A percentile compares a stretch with the other conserved stretches of the same genome.
These are phyloP conservation scores for Agelaius tricolor DNA, from an alignment of 2,113 vertebrate genomes.

Conservation along the genomic window DNA sequence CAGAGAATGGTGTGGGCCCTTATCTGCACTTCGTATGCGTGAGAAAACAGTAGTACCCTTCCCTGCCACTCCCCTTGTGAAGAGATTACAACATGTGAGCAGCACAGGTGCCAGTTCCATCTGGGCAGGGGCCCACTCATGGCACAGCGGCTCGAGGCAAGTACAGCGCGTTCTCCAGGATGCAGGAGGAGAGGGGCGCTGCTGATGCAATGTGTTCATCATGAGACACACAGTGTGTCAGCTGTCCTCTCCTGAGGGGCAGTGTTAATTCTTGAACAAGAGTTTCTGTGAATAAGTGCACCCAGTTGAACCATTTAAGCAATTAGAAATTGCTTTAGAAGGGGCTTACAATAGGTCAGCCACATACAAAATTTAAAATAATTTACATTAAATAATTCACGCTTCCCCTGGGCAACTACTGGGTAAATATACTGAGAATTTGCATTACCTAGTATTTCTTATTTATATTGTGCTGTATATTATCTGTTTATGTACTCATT, in stretches of 20 bases:
- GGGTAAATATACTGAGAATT: background rate
- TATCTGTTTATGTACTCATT: background rate
- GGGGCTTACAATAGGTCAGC: background rate
- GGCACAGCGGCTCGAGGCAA: background rate
- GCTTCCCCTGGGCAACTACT: background rate
- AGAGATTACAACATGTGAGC: background rate
- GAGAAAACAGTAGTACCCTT: background rate
- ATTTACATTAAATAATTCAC: background rate
- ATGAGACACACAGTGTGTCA: background rate
- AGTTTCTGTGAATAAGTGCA: background rate
- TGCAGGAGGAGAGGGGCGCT: background rate
- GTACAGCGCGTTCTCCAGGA: background rate
- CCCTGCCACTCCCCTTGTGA: background rate
- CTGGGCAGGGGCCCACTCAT: background rate
- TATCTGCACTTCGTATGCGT: background rate
- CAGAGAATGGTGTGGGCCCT: background rate
- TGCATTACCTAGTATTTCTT: background rate
- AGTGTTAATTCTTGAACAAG: background rate
- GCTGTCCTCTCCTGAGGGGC: background rate
- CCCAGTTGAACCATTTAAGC: background rate
- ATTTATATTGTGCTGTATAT: background rate
- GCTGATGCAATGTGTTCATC: background rate
- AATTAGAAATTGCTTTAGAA: background rate
- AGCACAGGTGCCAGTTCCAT: slow-evolving; percentile 6
- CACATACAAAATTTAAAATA: background rate